Base-by-base conservation (phyloP, 2,797 vertebrate species). In the Helostoma temminkii region DNA sequence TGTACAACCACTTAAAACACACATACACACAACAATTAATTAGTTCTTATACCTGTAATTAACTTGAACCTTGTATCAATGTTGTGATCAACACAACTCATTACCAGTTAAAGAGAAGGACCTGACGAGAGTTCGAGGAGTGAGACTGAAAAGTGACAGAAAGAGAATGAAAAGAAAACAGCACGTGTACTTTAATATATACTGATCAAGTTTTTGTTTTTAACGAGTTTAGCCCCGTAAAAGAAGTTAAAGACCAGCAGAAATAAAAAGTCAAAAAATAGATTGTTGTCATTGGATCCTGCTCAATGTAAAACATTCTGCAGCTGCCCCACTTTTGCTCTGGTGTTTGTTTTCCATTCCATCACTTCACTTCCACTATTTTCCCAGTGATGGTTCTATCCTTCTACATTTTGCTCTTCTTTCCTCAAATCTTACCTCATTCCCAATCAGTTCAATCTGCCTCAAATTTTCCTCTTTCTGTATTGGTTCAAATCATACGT, bases 21-120 rank as follows among this genome's bases (percentile, higher is more conserved):
- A 60, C 60, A 76, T n/a, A n/a, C 61, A 57, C 60, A 76, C 66
- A 25, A 64, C 43, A 75, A 50, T 82, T 84, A 83, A 88, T 78
- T 78, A 30, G 66, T 75, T 74, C 69, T 75, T 82, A 36, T 69
- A 86, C 75, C 74, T 88, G 79, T 87, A 87, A 89, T 91, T 88
- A 89, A 79, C 67, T 67, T 53, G 64, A 75, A 81, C 65, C 78
- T 41, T 24, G 74, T 61, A 66, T 90, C 73, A 63, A 46, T 80
- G 78, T 78, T 85, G 65, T 80, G 71, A 89, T 86, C 81, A 82
- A 78, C 76, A 81, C 70, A 74, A 61, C 77, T 88, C 76, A 80
- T 89, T 87, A 88, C 71, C 76, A 74, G 63, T 28, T 59, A 69
- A 72, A 54, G 42, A 71, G 66, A 43, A 42, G 43, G 1, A 61